Evolutionary conservation across 1,140 invertebrate species (phyloP), one percentile per base, ranked within the genome.

Genomic region (Camponotus floridanus): DNA sequence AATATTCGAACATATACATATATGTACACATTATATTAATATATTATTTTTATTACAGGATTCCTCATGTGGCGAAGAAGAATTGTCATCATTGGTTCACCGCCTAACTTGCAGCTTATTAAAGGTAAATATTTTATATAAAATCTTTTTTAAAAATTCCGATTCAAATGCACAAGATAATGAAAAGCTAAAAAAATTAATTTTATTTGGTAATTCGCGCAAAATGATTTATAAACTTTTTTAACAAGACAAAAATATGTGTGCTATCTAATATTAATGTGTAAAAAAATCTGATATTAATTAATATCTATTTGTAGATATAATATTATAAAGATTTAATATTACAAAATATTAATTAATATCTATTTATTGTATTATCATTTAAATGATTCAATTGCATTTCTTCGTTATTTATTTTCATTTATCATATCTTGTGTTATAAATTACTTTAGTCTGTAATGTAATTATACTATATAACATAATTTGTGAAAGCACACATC

Each of bases 1-100:
- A 76, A 85, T 5, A 68, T 78, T 71, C 11, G 15, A n/a, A 21
- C n/a, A 31, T n/a, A 18, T 79, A 79, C 13, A 48, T 68, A 79
- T 15, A 48, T 7, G 42, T 13, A 26, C 0, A 26, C 26, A 26
- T 26, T n/a, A 18, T 80, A 42, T 55, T 80, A 80, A 80, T 55
- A 55, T 33, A 36, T 26, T 68, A 65, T 81, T 88, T 87, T 83
- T 76, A 85, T 91, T 91, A 21, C 90, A 94, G 94, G 90, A 92
- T 91, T 92, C 92, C 92, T 76, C 92, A 94, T 94, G 94, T 91
- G 92, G 90, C 91, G 89, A 86, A 90, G 79, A 91, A 91, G 90
- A 90, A 80, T 86, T 86, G 65, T 89, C 86, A 79, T 78, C 87
- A 68, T 92, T 91, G 92, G 89, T 90, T 92, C 91, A 78, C 86